Evolutionary conservation across 35 echinoderm and acorn worm genomes (phyloP).

Genomic region (Amphiura filiformis): DNA sequence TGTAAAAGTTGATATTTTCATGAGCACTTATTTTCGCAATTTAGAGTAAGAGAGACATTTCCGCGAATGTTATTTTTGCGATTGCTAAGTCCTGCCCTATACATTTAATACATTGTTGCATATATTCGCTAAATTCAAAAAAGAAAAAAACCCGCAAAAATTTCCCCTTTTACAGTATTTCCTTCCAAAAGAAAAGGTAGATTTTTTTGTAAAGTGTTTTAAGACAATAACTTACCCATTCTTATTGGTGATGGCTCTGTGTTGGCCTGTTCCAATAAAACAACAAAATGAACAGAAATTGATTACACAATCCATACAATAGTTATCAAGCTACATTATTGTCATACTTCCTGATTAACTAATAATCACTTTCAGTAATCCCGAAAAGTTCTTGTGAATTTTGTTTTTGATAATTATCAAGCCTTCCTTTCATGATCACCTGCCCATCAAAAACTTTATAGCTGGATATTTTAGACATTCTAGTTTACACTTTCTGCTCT

Average conservation of each 20-base stretch:
- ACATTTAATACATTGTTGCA: too few relatives aligned
- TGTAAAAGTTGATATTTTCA: too few relatives aligned
- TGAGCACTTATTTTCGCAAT: too few relatives aligned
- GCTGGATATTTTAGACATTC: background rate
- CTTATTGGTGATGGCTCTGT: conserved; percentile 91
- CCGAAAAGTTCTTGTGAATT: background rate
- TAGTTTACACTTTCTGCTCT: background rate
- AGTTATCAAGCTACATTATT: background rate
- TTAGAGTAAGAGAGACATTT: too few relatives aligned
- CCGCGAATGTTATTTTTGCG: too few relatives aligned
- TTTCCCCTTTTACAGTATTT: too few relatives aligned
- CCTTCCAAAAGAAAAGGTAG: too few relatives aligned
- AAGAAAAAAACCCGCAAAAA: too few relatives aligned
- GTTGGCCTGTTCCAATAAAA: conserved; percentile 54
- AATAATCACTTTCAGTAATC: background rate
- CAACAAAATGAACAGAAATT: conserved; percentile 10
- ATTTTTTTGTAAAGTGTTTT: background rate
- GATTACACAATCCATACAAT: too few relatives aligned
- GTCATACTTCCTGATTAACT: background rate
- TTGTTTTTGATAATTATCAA: background rate
- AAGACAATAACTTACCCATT: conserved; percentile 78
- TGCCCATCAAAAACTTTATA: background rate
- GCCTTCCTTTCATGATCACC: background rate
- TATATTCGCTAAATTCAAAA: too few relatives aligned
- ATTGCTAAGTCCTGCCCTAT: too few relatives aligned